Evolutionary conservation across 2,797 vertebrate genomes (phyloP).

Genomic region (Eurystomus glaucurus): DNA sequence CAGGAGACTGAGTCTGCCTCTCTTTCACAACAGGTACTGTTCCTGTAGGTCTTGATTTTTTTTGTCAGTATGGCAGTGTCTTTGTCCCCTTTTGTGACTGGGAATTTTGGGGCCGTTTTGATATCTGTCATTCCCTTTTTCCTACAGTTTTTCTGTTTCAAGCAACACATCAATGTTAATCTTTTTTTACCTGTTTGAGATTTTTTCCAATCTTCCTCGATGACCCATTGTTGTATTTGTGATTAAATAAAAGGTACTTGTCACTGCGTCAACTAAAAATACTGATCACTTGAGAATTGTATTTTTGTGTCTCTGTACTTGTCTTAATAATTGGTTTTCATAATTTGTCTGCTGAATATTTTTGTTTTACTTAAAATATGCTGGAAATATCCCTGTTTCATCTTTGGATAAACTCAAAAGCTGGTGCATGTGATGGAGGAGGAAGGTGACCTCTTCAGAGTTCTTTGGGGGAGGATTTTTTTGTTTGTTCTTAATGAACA

Average conservation of each 20-base stretch:
- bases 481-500: background rate
- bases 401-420: background rate
- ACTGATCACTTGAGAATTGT: background rate
- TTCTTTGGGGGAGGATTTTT: background rate
- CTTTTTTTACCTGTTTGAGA: background rate
- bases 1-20: constrained; percentile 54
- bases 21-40: constrained; percentile 63
- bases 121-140: background rate
- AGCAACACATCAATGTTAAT: background rate
- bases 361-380: background rate
- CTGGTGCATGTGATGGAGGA: background rate
- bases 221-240: background rate
- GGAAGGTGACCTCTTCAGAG: background rate
- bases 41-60: constrained; percentile 26
- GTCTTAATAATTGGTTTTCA: background rate
- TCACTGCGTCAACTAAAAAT: background rate
- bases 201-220: background rate
- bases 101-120: background rate
- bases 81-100: constrained; percentile 24
- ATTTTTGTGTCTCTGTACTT: background rate
- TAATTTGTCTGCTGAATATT: background rate
- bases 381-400: background rate
- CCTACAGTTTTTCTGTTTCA: background rate
- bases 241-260: background rate
- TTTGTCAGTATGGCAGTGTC: constrained; percentile 18